Evolutionary conservation across 2,888 invertebrate species (phyloP).

Genomic region (Abrostola tripartita): DNA sequence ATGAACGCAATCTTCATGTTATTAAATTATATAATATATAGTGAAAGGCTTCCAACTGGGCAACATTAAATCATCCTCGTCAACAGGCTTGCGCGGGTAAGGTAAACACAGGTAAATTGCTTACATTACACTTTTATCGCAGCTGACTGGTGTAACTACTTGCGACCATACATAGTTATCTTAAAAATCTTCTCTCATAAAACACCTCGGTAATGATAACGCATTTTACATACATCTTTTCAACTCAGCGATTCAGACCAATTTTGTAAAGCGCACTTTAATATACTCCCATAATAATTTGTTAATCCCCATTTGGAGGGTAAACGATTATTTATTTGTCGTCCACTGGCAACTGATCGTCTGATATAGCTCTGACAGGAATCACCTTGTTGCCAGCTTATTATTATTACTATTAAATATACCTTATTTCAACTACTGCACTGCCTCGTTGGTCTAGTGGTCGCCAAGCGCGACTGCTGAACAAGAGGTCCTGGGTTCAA

Average conservation of each 20-base stretch:
- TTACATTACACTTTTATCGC: background rate
- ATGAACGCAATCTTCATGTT: background rate
- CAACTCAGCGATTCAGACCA: background rate
- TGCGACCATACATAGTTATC: background rate
- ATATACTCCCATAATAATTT: no score
- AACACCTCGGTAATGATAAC: background rate
- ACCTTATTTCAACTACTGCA: background rate
- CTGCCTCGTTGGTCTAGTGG: no score
- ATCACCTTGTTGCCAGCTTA: no score
- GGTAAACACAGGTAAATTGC: background rate
- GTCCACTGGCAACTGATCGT: no score
- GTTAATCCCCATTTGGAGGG: no score
- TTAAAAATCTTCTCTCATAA: background rate
- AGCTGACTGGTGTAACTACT: background rate
- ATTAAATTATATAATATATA: background rate
- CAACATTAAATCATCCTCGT: slow-evolving; percentile 1
- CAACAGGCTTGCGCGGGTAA: background rate
- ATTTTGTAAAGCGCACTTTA: background rate
- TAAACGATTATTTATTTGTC: no score
- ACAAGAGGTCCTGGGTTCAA: no score
- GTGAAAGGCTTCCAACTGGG: background rate
- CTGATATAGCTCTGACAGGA: no score
- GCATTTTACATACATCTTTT: background rate
- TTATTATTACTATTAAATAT: no score
- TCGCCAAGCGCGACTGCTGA: no score